These are phyloP conservation scores for Nymphalis polychloros DNA, from an alignment of 2,888 invertebrate species.

Conservation along the genomic window DNA sequence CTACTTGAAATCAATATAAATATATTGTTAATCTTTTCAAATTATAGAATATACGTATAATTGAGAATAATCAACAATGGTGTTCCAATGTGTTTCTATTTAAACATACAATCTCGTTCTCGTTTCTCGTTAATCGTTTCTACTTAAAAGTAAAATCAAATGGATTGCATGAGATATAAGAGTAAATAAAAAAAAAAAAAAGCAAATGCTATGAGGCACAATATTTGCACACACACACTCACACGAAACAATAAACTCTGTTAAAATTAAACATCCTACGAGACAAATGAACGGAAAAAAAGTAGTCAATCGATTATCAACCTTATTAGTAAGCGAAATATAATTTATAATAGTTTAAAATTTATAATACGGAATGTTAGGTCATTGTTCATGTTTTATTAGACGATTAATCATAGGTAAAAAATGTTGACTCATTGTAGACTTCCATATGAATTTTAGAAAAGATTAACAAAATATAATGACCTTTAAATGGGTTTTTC, in stretches of 20 bases:
- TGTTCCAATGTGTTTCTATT: no score
- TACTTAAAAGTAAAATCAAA: slow-evolving; percentile 29
- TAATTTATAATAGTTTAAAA: slow-evolving; percentile 14
- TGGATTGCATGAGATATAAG: slow-evolving; percentile 41
- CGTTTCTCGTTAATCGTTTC: no score
- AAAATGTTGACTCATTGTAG: slow-evolving; percentile 31
- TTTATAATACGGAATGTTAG: slow-evolving; percentile 5
- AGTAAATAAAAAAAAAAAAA: slow-evolving; percentile 37
- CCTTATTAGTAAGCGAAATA: slow-evolving; percentile 2
- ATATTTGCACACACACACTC: slow-evolving; percentile 37
- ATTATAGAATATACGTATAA: no score
- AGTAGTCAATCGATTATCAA: slow-evolving; percentile 12
- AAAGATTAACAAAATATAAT: slow-evolving; percentile 11
- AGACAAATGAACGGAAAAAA: slow-evolving; percentile 6
- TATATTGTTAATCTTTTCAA: no score
- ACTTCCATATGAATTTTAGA: slow-evolving; percentile 15
- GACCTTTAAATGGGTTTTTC: slow-evolving; percentile 17
- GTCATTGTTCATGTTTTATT: slow-evolving; percentile 30
- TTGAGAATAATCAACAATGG: no score
- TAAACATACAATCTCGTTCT: slow-evolving; percentile 28
- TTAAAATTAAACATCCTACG: slow-evolving; percentile 15
- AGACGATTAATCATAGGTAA: slow-evolving; percentile 25
- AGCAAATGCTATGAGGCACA: slow-evolving; percentile 43
- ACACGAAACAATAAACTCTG: slow-evolving; percentile 28
- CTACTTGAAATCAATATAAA: no score